Evolutionary conservation across 2,113 vertebrate species (phyloP).

Genomic region (Tetrao urogallus): DNA sequence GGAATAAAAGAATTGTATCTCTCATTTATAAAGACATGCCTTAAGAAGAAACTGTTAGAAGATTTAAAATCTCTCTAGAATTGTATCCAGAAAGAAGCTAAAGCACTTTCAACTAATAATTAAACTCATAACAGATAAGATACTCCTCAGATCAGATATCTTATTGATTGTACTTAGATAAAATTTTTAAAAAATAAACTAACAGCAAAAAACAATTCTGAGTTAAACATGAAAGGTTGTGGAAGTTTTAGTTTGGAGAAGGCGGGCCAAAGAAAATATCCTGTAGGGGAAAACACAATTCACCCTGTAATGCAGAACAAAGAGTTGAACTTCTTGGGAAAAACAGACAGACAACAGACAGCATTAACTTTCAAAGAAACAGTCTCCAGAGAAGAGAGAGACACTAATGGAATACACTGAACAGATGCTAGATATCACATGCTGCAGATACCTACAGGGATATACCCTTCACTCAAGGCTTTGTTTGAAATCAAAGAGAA

Average conservation of each 20-base stretch:
- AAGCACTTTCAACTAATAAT: not conserved
- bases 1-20: not conserved
- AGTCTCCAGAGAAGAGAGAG: not conserved
- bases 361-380: not conserved
- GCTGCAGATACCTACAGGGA: not conserved
- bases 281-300: not conserved
- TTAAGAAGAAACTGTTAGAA: not conserved
- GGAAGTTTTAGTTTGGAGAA: not conserved
- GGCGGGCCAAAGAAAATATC: not conserved
- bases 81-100: not conserved
- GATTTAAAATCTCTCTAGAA: not conserved
- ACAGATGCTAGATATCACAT: not conserved
- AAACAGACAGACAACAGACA: not conserved
- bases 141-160: not conserved
- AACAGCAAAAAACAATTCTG: not conserved
- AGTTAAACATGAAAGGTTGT: not conserved
- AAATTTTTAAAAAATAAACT: not conserved
- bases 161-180: not conserved
- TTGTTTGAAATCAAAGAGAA: not conserved
- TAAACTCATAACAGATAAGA: not conserved
- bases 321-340: not conserved
- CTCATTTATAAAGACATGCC: not conserved
- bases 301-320: not conserved
- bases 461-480: not conserved
- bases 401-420: not conserved